Percentiles rank a stretch among this genome's conserved stretches.
Conservation (phyloP, 2,113 vertebrate species). For the Cathartes aura region DNA sequence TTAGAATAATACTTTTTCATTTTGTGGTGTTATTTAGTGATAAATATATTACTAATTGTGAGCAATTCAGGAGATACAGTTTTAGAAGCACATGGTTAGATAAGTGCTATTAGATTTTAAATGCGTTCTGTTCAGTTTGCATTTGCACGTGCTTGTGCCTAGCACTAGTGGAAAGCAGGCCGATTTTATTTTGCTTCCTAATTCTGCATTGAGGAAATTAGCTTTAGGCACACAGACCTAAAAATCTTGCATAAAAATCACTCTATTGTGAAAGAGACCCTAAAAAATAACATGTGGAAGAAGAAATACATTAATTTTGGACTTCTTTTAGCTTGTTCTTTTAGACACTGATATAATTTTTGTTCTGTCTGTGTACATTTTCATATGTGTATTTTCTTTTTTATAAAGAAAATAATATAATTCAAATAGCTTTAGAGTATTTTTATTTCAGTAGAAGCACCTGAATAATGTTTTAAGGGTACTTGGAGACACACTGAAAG, state of each 20-base stretch:
- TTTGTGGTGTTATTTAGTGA: not conserved
- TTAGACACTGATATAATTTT: not conserved
- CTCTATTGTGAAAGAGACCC: not conserved
- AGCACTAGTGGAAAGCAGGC: not conserved
- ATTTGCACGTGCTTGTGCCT: not conserved
- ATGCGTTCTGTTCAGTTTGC: not conserved
- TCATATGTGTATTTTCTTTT: not conserved
- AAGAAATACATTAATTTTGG: not conserved
- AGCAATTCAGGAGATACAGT: not conserved
- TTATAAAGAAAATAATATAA: not conserved
- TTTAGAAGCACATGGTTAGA: not conserved
- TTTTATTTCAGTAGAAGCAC: not conserved
- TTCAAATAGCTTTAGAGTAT: not conserved
- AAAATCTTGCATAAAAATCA: not conserved
- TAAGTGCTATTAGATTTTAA: slow-evolving; percentile 14
- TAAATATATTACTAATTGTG: not conserved
- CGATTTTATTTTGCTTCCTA: not conserved
- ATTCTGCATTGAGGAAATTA: not conserved
- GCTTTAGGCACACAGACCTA: not conserved
- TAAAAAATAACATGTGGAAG: not conserved
- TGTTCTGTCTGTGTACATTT: not conserved
- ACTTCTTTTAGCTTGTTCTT: not conserved
- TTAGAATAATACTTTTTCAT: not conserved
- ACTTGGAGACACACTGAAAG: not conserved
- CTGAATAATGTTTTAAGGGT: not conserved